phyloP scores from a whole-genome alignment of 1,140 invertebrate genomes.

The Globodera ellingtonae region DNA sequence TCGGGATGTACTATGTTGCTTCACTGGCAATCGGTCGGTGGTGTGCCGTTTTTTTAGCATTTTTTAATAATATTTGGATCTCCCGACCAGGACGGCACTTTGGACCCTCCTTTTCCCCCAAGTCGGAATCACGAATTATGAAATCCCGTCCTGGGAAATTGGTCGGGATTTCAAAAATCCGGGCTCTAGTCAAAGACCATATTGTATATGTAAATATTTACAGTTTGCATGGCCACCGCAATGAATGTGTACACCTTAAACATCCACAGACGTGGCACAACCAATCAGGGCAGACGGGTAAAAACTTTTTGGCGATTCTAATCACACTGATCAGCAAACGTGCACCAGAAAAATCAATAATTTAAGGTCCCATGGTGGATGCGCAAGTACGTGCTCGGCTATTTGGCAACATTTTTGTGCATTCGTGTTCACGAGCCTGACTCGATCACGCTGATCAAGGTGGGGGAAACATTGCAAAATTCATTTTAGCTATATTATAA shows the following conservation, averaged over 20 bases:
- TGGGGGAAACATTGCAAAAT: slow-evolving; percentile 32
- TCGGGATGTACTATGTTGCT: slow-evolving; percentile 89
- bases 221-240: slow-evolving; percentile 66
- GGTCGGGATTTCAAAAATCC: too few species aligned
- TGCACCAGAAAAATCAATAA: neutral
- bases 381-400: slow-evolving; percentile 61
- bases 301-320: neutral
- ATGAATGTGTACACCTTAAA: slow-evolving; percentile 77
- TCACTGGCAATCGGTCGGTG: slow-evolving; percentile 16
- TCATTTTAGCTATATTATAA: neutral
- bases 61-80: too few species aligned
- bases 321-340: neutral
- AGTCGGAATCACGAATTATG: too few species aligned
- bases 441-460: slow-evolving; percentile 62
- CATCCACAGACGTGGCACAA: slow-evolving; percentile 80
- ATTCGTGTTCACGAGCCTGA: slow-evolving; percentile 61
- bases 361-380: slow-evolving; percentile 54
- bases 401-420: slow-evolving; percentile 56
- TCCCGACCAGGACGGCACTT: too few species aligned
- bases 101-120: neutral
- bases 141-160: too few species aligned
- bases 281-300: slow-evolving; percentile 38
- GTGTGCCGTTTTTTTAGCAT: neutral
- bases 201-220: slow-evolving; percentile 11
- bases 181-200: neutral